Evolutionary conservation across 2,888 invertebrate species (phyloP).

Genomic region (Timema cristinae): DNA sequence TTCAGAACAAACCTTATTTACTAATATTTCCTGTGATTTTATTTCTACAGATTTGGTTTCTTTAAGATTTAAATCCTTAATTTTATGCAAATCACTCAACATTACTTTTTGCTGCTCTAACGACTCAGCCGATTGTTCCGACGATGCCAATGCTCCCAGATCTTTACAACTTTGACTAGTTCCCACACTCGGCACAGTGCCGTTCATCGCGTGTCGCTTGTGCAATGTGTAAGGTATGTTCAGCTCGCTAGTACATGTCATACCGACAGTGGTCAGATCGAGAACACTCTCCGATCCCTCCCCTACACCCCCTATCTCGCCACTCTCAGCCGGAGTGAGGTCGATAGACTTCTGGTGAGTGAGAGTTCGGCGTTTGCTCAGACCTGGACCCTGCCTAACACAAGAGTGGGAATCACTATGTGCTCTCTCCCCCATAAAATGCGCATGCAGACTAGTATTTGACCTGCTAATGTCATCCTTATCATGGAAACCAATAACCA

Average conservation of each 20-base stretch:
- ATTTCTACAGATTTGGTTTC: too few species aligned
- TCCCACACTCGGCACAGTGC: constrained; percentile 55
- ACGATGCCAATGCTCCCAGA: too few species aligned
- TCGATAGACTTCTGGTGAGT: constrained; percentile 86
- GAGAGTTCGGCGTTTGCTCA: constrained; percentile 62
- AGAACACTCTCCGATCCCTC: constrained; percentile 46
- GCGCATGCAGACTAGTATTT: constrained; percentile 47
- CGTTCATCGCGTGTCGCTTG: constrained; percentile 81
- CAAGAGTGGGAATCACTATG: constrained; percentile 83
- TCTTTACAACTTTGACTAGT: too few species aligned
- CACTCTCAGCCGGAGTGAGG: constrained; percentile 77
- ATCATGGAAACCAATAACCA: constrained; percentile 43
- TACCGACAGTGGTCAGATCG: constrained; percentile 49
- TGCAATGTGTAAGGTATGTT: constrained; percentile 83
- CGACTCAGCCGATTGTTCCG: too few species aligned
- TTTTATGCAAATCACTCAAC: constrained; percentile 17
- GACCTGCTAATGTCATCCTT: constrained; percentile 23
- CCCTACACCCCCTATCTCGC: constrained; percentile 63
- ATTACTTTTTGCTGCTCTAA: constrained; percentile 7
- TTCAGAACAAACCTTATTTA: too few species aligned
- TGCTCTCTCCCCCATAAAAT: constrained; percentile 74
- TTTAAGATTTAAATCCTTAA: too few species aligned
- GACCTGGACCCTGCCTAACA: constrained; percentile 33
- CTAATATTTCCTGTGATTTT: too few species aligned
- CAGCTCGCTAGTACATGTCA: constrained; percentile 49